Percentiles rank a stretch among this genome's conserved stretches.
These are phyloP conservation scores for Nezara viridula DNA, from an alignment of 2,888 invertebrate species.

Conservation along the genomic window DNA sequence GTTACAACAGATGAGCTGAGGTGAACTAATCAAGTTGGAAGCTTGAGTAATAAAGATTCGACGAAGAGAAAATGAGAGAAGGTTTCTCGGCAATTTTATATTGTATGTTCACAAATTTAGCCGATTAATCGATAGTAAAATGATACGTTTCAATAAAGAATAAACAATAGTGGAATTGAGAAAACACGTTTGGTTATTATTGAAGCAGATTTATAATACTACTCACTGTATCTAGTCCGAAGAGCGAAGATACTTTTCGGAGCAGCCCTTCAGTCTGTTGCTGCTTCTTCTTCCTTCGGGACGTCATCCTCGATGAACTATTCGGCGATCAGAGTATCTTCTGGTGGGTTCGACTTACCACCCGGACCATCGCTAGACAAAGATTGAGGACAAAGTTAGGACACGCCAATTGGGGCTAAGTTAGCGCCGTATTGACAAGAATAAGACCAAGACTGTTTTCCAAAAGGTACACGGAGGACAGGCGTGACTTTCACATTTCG, in stretches of 20 bases:
- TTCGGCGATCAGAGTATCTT: conserved; percentile 22
- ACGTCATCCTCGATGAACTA: conserved; percentile 72
- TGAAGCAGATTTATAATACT: background rate
- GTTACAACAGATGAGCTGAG: too few species aligned
- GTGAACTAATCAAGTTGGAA: too few species aligned
- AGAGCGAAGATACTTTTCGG: conserved; percentile 89
- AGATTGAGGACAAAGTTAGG: conserved; percentile 47
- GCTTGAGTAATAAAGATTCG: too few species aligned
- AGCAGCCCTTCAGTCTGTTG: conserved; percentile 80
- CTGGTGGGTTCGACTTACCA: conserved; percentile 41
- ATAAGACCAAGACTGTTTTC: background rate
- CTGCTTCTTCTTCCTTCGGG: conserved; percentile 73
- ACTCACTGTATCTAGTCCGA: conserved; percentile 89
- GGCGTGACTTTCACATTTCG: background rate
- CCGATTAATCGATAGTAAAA: background rate
- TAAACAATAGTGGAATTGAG: background rate
- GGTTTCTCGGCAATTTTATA: background rate
- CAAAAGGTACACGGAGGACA: background rate
- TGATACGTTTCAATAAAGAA: background rate
- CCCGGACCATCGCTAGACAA: conserved; percentile 41
- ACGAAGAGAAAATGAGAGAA: background rate
- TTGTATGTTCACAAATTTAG: background rate
- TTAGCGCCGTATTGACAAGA: background rate
- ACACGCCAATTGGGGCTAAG: background rate
- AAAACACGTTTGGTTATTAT: background rate